Percentiles rank a stretch among this genome's conserved stretches.
phyloP scores from a whole-genome alignment of 1,140 invertebrate species.

The Sarcophaga bullata region DNA sequence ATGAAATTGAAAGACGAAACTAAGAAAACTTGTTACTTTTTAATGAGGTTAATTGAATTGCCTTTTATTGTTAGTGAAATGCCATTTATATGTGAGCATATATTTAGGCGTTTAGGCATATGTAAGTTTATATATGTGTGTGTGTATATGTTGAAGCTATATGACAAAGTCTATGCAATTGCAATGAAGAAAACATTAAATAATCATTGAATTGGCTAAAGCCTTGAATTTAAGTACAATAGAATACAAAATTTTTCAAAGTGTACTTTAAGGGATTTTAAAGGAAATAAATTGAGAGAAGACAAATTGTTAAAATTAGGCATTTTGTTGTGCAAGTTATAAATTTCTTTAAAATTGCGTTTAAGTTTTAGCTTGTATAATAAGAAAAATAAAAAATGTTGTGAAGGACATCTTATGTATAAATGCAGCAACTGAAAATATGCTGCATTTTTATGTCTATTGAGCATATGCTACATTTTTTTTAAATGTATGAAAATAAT shows the following conservation, averaged over 20 bases:
- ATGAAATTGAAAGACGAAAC: too few relatives aligned
- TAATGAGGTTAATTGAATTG: conserved; percentile 41
- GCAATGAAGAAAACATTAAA: neutral
- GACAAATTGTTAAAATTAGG: too few relatives aligned
- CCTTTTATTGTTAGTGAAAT: conserved; percentile 36
- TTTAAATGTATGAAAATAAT: too few relatives aligned
- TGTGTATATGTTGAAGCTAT: too few relatives aligned
- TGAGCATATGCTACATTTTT: too few relatives aligned
- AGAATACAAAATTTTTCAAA: neutral
- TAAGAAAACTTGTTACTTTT: conserved; percentile 27
- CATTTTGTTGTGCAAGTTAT: too few relatives aligned
- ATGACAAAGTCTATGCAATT: neutral
- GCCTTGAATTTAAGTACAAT: neutral
- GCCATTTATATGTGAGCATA: conserved; percentile 12
- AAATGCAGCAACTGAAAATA: neutral
- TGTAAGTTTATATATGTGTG: too few relatives aligned
- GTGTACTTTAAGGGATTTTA: neutral
- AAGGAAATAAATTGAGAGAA: too few relatives aligned
- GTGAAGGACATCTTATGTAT: neutral
- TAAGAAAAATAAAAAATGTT: neutral
- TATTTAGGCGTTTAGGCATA: neutral
- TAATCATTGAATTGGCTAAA: neutral
- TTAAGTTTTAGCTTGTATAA: too few relatives aligned
- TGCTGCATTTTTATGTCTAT: too few relatives aligned
- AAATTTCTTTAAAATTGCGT: too few relatives aligned